A percentile compares a stretch with the other conserved stretches of the same genome.
Conservation (phyloP, 2,797 vertebrate genomes). For the Megalops cyprinoides region DNA sequence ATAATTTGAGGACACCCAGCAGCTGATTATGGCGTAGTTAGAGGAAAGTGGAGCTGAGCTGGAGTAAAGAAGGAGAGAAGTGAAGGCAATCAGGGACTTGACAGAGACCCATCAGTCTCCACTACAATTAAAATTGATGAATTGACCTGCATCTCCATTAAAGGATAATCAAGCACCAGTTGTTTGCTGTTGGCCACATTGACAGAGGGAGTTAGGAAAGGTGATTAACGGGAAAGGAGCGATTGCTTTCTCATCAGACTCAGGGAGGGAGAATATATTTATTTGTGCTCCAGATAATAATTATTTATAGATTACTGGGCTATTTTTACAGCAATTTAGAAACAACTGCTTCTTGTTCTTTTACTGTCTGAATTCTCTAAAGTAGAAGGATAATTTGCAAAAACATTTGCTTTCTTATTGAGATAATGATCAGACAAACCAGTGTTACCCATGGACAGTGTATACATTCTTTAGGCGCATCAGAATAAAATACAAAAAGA, state of each 20-base stretch:
- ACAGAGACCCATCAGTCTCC: neutral
- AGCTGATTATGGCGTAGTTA: neutral
- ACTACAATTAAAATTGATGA: conserved; percentile 25
- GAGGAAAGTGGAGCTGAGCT: neutral
- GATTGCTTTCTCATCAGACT: conserved; percentile 10
- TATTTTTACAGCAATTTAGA: conserved; percentile 4
- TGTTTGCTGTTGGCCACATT: neutral
- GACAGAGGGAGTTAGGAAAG: conserved; percentile 8
- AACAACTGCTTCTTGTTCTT: neutral
- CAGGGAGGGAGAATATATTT: neutral
- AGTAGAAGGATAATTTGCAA: neutral
- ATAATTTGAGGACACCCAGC: conserved; percentile 7
- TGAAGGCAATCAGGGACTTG: neutral
- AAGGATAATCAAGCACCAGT: conserved; percentile 1
- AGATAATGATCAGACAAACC: too few relatives aligned
- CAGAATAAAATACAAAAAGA: neutral
- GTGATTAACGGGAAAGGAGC: neutral
- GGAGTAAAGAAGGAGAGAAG: neutral
- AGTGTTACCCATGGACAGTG: too few relatives aligned
- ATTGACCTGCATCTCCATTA: conserved; percentile 18
- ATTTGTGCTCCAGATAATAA: conserved; percentile 19
- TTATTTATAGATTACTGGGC: neutral
- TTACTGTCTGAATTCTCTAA: neutral
- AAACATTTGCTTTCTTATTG: too few relatives aligned
- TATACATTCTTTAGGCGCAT: neutral